These are phyloP conservation scores for Austrolebias charrua DNA, from an alignment of 2,797 vertebrate species.

Conservation along the genomic window DNA sequence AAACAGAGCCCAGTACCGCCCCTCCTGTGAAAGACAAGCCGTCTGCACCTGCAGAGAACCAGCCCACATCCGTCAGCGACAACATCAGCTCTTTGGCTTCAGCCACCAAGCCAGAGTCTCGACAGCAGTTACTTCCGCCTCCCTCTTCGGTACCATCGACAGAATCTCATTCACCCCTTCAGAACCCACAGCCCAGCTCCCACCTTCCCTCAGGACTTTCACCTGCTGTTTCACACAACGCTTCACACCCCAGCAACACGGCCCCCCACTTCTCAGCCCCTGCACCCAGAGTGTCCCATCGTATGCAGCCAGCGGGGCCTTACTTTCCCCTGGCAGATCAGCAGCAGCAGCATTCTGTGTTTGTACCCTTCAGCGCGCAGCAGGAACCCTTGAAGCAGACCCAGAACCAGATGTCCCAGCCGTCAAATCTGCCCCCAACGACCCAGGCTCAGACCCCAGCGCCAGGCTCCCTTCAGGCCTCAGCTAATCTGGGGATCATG, in stretches of 20 bases:
- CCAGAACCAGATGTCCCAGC: slow-evolving; percentile 77
- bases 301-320: slow-evolving; percentile 92
- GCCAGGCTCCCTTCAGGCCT: slow-evolving; percentile 83
- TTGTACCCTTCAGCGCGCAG: slow-evolving; percentile 86
- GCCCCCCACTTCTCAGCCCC: slow-evolving; percentile 92
- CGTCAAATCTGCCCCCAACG: slow-evolving; percentile 68
- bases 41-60: slow-evolving; percentile 62
- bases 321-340: slow-evolving; percentile 85
- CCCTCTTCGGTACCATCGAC: slow-evolving; percentile 81
- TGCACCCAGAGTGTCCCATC: slow-evolving; percentile 89
- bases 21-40: slow-evolving; percentile 86
- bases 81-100: slow-evolving; percentile 78
- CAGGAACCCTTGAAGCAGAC: slow-evolving; percentile 83
- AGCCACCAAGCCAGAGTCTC: slow-evolving; percentile 75
- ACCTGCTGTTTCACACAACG: slow-evolving; percentile 77
- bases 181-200: slow-evolving; percentile 76
- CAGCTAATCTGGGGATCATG: slow-evolving; percentile 90
- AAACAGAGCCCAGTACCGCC: slow-evolving; percentile 81
- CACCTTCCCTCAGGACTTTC: slow-evolving; percentile 77
- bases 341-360: slow-evolving; percentile 83
- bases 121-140: slow-evolving; percentile 78
- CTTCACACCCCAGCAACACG: slow-evolving; percentile 89
- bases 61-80: slow-evolving; percentile 62
- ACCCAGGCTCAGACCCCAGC: slow-evolving; percentile 67
- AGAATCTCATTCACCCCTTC: slow-evolving; percentile 77